Percentiles rank a stretch among this genome's conserved stretches.
Evolutionary conservation across 2,113 vertebrate species (phyloP).

Genomic region (rat (Rattus norvegicus)): GRCr8 NC_086037.1:37875501-37876000

Average conservation of each 20-base stretch:
- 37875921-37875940: neutral
- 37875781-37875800: neutral
- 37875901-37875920: neutral
- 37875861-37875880: neutral
- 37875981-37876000: neutral
- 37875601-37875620: neutral
- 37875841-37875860: neutral
- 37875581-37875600: neutral
- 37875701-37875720: neutral
- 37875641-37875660: neutral
- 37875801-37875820: neutral
- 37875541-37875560: neutral
- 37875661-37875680: neutral
- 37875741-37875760: neutral
- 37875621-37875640: neutral
- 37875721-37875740: no score
- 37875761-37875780: neutral
- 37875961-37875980: neutral
- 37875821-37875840: neutral
- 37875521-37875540: neutral
- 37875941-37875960: neutral
- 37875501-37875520: neutral
- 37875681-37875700: neutral
- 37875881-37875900: neutral
- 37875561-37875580: neutral